Conservation (phyloP, 1,140 invertebrate species). For the Bombus haemorrhoidalis region DNA sequence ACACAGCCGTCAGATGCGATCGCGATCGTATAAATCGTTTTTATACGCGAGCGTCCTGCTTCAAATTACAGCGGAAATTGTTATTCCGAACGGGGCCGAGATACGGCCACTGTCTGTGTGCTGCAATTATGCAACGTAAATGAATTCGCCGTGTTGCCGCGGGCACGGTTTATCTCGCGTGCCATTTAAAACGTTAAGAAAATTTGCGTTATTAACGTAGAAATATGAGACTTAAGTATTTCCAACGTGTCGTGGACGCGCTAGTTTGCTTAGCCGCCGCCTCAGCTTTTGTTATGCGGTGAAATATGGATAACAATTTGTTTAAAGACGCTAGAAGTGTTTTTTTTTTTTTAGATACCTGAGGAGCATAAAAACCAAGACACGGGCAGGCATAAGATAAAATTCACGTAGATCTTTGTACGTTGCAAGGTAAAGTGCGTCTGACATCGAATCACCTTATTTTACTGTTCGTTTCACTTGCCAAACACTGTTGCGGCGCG, state of each 20-base stretch:
- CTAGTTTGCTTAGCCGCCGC: not conserved
- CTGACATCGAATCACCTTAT: not conserved
- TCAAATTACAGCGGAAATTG: not conserved
- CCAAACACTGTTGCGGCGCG: not conserved
- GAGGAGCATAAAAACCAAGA: not conserved
- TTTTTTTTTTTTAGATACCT: not conserved
- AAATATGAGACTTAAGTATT: not conserved
- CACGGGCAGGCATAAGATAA: not conserved
- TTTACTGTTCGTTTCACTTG: not conserved
- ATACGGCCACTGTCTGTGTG: not conserved
- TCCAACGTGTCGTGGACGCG: not conserved
- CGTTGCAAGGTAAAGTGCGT: not conserved
- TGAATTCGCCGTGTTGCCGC: not conserved
- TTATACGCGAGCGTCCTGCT: not conserved
- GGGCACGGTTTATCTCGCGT: not conserved
- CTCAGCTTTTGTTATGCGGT: not conserved
- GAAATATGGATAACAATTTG: not conserved
- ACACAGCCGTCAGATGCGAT: not conserved
- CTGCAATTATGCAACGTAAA: slow-evolving; percentile 27
- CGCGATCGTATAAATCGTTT: slow-evolving; percentile 8
- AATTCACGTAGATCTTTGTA: not conserved
- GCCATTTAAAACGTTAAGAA: slow-evolving; percentile 24
- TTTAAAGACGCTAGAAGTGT: not conserved
- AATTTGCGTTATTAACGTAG: slow-evolving; percentile 6
- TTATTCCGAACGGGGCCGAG: not conserved